Base-by-base conservation (phyloP, 1,140 invertebrate genomes). In the Zeugodacus cucurbitae region DNA sequence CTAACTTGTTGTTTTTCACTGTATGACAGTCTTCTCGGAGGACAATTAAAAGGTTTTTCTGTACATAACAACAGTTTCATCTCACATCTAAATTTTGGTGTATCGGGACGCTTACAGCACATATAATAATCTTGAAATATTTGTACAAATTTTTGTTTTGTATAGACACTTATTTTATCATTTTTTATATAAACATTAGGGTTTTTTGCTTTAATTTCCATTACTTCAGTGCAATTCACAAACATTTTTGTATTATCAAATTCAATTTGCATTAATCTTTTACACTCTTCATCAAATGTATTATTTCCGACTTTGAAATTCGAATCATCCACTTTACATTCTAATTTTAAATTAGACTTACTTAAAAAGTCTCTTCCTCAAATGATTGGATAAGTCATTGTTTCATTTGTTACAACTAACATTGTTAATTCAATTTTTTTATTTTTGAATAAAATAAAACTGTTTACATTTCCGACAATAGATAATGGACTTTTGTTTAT, bases 1-100 rank as follows among this genome's bases (percentile, higher is more conserved):
- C 57, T 62, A 62, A 62, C 59, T 37, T 89, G 59, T 88, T 89
- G 82, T 88, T 89, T 90, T 86, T 91, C 90, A 3, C 70, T 48
- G 67, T 88, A 91, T 0, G 90, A 78, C 11, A 91, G 34, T 44
- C 90, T 64, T 62, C 90, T 78, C 32, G 90, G 90, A 3, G 88
- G 34, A 87, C 86, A 90, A 88, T 70, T 62, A 64, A 91, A 89
- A 3, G 90, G 87, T 86, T 90, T 89, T 17, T 89, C 87, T 17
- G 87, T 64, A 17, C 58, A 85, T 32, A 90, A 62, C 54, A n/a
- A 82, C 48, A 90, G 26, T 34, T 86, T 88, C 37, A 90, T 88
- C 48, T 89, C 70, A 74, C n/a, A 10, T n/a, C n/a, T n/a, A n/a
- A 89, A n/a, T 34, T 67, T 48, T 54, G 87, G 78, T 48, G 88